Conservation (phyloP, 2,888 invertebrate genomes). For the Diaphora mendica region DNA sequence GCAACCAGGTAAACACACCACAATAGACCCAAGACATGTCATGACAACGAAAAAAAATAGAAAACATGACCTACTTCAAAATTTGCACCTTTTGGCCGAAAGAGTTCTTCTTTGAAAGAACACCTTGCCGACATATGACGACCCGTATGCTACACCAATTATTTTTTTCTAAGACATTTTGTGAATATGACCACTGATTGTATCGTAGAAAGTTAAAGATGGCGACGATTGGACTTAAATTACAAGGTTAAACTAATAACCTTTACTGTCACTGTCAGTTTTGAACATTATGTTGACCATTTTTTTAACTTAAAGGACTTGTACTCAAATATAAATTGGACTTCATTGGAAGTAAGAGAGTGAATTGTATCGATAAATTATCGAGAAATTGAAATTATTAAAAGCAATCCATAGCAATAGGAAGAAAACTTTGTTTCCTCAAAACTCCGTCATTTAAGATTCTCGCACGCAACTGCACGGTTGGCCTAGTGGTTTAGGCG, state of each 20-base stretch:
- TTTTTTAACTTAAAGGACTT: background rate
- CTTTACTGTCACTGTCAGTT: background rate
- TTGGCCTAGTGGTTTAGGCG: too few species aligned
- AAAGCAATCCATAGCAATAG: background rate
- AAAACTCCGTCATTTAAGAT: too few species aligned
- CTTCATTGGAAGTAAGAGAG: background rate
- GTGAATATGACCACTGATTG: slow-evolving; percentile 26
- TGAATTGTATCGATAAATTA: background rate
- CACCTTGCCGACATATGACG: slow-evolving; percentile 79
- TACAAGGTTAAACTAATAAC: background rate
- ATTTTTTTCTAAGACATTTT: slow-evolving; percentile 38
- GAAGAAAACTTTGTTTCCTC: too few species aligned
- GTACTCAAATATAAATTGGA: background rate
- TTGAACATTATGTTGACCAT: background rate
- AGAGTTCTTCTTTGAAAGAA: slow-evolving; percentile 71
- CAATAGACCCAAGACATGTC: slow-evolving; percentile 38
- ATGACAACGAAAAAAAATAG: slow-evolving; percentile 55
- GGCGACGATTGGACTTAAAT: background rate
- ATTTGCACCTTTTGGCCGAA: slow-evolving; percentile 79
- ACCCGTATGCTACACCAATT: slow-evolving; percentile 66
- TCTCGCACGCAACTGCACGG: too few species aligned
- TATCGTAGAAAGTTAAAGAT: background rate
- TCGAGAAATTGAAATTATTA: background rate
- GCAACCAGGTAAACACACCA: slow-evolving; percentile 44
- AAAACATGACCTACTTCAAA: slow-evolving; percentile 78